phyloP scores from a whole-genome alignment of 2,888 invertebrate genomes.

The Macrostomum cliftonense region DNA sequence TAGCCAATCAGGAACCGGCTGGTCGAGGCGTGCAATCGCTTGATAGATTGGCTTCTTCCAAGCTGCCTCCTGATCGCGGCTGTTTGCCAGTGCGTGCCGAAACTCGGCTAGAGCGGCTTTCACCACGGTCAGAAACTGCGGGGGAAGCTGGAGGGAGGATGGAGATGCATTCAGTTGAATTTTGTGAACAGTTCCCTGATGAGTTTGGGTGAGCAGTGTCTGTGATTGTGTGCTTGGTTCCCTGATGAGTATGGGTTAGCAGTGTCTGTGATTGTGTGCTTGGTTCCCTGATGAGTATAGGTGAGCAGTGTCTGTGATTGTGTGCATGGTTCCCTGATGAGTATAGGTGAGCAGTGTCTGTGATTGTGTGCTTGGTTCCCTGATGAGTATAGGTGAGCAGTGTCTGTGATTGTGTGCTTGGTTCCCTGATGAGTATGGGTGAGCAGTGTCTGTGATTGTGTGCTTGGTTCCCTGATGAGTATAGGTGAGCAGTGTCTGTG shows the following conservation, averaged over 20 bases:
- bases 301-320: neutral
- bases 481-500: neutral
- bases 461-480: too few species aligned
- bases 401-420: neutral
- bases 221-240: neutral
- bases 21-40: constrained; percentile 93
- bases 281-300: too few species aligned
- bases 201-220: too few species aligned
- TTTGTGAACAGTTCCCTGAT: neutral
- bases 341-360: neutral
- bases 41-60: constrained; percentile 99
- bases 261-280: neutral
- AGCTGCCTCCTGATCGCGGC: constrained; percentile 85
- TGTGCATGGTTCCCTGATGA: too few species aligned
- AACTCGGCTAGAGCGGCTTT: constrained; percentile 94
- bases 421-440: too few species aligned
- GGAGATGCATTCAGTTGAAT: neutral
- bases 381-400: too few species aligned
- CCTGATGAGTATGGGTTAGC: too few species aligned
- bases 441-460: neutral
- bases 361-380: neutral
- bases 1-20: constrained; percentile 74
- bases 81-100: constrained; percentile 87
- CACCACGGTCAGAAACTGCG: constrained; percentile 84
- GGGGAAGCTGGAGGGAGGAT: constrained; percentile 65